phyloP scores from a whole-genome alignment of 2,797 vertebrate genomes.

The Moxostoma hubbsi region DNA sequence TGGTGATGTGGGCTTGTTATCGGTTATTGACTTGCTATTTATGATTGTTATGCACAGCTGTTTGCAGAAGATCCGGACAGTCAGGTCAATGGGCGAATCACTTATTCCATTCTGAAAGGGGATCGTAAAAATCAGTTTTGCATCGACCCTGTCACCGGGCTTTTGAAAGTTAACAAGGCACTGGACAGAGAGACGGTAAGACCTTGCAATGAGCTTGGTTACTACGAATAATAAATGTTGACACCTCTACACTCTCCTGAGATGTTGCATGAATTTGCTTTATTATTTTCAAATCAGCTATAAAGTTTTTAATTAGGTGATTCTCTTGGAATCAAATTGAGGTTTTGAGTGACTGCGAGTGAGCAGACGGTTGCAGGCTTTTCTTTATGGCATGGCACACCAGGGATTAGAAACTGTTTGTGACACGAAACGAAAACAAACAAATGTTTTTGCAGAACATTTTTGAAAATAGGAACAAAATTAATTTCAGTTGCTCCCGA shows the following conservation, averaged over 20 bases:
- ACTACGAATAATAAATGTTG: conserved; percentile 46
- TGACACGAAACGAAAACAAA: too few relatives aligned
- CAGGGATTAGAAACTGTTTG: too few relatives aligned
- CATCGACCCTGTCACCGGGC: conserved; percentile 88
- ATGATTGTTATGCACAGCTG: conserved; percentile 75
- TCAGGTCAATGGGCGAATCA: conserved; percentile 89
- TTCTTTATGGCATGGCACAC: neutral
- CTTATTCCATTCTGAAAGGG: conserved; percentile 89
- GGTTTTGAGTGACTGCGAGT: neutral
- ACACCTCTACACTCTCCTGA: conserved; percentile 18
- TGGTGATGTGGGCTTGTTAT: neutral
- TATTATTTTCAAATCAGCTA: conserved; percentile 47
- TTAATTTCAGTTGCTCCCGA: too few relatives aligned
- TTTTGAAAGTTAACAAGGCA: conserved; percentile 92
- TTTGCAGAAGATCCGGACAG: conserved; percentile 93
- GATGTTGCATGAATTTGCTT: conserved; percentile 28
- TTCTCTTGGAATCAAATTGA: conserved; percentile 29
- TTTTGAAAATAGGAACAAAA: too few relatives aligned
- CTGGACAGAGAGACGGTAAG: conserved; percentile 94
- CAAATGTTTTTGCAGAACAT: too few relatives aligned
- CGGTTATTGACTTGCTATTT: neutral
- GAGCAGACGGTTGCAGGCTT: conserved; percentile 15
- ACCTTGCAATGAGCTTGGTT: conserved; percentile 47
- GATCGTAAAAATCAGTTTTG: conserved; percentile 93
- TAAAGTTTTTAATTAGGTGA: conserved; percentile 36